phyloP scores from a whole-genome alignment of 1,140 invertebrate genomes.

The Caenorhabditis inopinata region DNA sequence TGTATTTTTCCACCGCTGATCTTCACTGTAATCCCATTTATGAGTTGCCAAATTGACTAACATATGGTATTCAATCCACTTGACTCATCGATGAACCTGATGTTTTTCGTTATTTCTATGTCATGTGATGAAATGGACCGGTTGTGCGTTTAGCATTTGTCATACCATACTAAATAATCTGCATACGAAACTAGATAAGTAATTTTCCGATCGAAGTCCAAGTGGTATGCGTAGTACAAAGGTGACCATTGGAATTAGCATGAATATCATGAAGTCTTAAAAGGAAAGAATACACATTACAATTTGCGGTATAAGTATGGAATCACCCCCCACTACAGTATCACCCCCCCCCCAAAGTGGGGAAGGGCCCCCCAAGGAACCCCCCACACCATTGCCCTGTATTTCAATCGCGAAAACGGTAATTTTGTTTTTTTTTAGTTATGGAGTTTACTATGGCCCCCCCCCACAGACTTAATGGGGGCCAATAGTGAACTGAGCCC shows the following conservation, averaged over 20 bases:
- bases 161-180: slow-evolving; percentile 4
- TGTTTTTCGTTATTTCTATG: slow-evolving; percentile 23
- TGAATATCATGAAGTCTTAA: too few relatives aligned
- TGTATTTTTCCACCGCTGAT: not conserved
- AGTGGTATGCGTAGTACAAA: too few relatives aligned
- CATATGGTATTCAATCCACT: slow-evolving; percentile 1
- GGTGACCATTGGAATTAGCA: too few relatives aligned
- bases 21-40: not conserved
- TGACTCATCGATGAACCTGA: slow-evolving; percentile 29
- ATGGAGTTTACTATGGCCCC: too few relatives aligned
- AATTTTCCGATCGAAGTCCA: not conserved
- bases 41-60: not conserved
- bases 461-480: too few relatives aligned
- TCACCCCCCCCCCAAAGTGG: too few relatives aligned
- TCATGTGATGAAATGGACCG: slow-evolving; percentile 5
- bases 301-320: too few relatives aligned
- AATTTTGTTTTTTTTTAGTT: too few relatives aligned
- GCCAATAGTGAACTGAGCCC: too few relatives aligned
- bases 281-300: not conserved
- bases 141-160: slow-evolving; percentile 6
- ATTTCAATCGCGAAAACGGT: not conserved
- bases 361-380: too few relatives aligned
- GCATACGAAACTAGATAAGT: not conserved
- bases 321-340: too few relatives aligned
- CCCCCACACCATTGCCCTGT: too few relatives aligned